Evolutionary conservation across 2,797 vertebrate genomes (phyloP).

Genomic region (Anolis apletophallus): DNA sequence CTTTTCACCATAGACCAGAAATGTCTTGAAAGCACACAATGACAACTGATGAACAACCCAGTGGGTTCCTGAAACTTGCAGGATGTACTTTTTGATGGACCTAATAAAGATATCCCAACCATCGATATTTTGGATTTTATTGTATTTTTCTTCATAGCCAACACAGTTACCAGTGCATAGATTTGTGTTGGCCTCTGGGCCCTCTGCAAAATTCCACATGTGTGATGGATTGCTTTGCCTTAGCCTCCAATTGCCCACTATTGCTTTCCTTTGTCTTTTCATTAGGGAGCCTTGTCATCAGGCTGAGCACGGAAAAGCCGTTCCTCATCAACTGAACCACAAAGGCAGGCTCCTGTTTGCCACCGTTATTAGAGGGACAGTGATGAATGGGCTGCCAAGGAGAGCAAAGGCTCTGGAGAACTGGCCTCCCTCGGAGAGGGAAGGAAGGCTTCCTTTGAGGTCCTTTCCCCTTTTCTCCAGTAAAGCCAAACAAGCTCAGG

Average conservation of each 20-base stretch:
- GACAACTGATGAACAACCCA: too few relatives aligned
- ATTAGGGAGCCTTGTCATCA: constrained; percentile 10
- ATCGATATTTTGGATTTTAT: too few relatives aligned
- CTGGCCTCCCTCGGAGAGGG: background rate
- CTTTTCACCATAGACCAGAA: too few relatives aligned
- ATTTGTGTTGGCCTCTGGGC: background rate
- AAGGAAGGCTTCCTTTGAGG: background rate
- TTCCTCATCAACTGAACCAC: background rate
- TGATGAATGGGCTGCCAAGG: constrained; percentile 3
- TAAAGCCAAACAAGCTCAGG: background rate
- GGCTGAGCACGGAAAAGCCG: background rate
- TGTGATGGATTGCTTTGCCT: background rate
- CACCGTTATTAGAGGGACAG: background rate
- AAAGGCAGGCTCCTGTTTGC: background rate
- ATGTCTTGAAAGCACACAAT: too few relatives aligned
- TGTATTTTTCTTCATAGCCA: too few relatives aligned
- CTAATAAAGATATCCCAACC: too few relatives aligned
- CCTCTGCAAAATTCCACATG: background rate
- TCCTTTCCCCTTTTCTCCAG: background rate
- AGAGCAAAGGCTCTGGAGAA: background rate
- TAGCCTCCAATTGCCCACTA: background rate
- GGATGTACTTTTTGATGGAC: too few relatives aligned
- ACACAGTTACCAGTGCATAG: background rate
- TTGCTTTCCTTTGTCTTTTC: constrained; percentile 13
- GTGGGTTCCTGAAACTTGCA: too few relatives aligned